phyloP scores from a whole-genome alignment of 2,113 vertebrate genomes.

The Cyprinodon variegatus region DNA sequence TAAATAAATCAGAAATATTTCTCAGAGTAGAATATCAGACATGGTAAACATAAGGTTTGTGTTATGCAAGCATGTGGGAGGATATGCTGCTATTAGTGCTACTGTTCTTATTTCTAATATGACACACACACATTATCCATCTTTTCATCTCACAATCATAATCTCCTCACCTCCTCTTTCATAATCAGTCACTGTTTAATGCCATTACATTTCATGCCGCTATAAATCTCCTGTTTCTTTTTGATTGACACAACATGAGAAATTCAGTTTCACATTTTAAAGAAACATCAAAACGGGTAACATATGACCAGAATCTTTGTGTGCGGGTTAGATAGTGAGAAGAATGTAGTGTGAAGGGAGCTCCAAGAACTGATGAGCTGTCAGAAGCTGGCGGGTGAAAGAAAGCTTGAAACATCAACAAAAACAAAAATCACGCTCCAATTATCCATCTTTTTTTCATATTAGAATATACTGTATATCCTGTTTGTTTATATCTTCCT shows the following conservation, averaged over 20 bases:
- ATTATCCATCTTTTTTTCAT: slow-evolving; percentile 26
- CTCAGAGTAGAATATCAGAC: not conserved
- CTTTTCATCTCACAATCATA: slow-evolving; percentile 29
- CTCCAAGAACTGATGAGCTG: slow-evolving; percentile 54
- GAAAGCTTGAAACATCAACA: slow-evolving; percentile 26
- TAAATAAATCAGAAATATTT: not conserved
- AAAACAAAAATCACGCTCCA: slow-evolving; percentile 41
- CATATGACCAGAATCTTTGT: slow-evolving; percentile 36
- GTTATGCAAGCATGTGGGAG: slow-evolving; percentile 5
- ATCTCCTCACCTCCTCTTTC: slow-evolving; percentile 32
- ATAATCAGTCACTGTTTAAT: slow-evolving; percentile 23
- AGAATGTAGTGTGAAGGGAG: not conserved
- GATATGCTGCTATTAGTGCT: slow-evolving; percentile 11
- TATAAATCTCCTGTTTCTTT: slow-evolving; percentile 31
- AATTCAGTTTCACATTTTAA: slow-evolving; percentile 43
- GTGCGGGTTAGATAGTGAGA: not conserved
- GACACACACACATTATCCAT: slow-evolving; percentile 2
- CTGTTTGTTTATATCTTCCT: slow-evolving; percentile 47
- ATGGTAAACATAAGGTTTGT: slow-evolving; percentile 5
- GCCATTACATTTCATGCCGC: slow-evolving; percentile 5
- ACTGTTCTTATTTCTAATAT: slow-evolving; percentile 2
- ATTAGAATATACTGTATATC: not conserved
- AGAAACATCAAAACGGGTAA: slow-evolving; percentile 34
- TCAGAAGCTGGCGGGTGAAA: slow-evolving; percentile 50
- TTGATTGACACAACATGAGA: slow-evolving; percentile 36